Evolutionary conservation across 2,113 vertebrate species (phyloP).

Genomic region (Mobula hypostoma): DNA sequence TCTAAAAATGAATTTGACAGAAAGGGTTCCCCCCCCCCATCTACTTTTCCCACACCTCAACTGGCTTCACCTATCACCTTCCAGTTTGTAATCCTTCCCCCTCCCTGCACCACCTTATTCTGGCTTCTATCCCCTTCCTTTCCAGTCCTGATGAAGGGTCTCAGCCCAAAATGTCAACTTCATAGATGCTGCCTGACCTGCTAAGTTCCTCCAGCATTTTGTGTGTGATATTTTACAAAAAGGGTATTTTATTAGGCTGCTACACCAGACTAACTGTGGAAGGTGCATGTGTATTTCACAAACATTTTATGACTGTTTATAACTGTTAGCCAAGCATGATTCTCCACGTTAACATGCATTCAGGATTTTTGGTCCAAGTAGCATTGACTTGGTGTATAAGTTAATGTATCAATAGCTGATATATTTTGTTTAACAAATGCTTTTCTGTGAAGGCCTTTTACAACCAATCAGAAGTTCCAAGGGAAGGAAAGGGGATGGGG

Average conservation of each 20-base stretch:
- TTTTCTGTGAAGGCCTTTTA: background rate
- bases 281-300: background rate
- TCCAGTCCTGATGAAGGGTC: no score
- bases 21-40: no score
- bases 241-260: background rate
- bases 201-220: no score
- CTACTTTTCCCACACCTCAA: no score
- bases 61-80: no score
- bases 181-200: no score
- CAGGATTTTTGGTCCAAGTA: background rate
- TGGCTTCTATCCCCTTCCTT: no score
- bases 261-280: background rate
- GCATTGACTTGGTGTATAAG: background rate
- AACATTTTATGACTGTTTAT: background rate
- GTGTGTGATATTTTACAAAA: background rate
- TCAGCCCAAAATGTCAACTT: no score
- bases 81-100: no score
- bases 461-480: background rate
- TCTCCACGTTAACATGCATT: background rate
- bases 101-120: no score
- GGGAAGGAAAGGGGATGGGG: no score
- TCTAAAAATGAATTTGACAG: background rate
- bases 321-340: background rate
- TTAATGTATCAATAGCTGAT: background rate
- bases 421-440: background rate